A percentile compares a stretch with the other conserved stretches of the same genome.
These are phyloP conservation scores for Silurus lanzhouensis DNA, from an alignment of 2,797 vertebrate genomes.

Conservation along the genomic window DNA sequence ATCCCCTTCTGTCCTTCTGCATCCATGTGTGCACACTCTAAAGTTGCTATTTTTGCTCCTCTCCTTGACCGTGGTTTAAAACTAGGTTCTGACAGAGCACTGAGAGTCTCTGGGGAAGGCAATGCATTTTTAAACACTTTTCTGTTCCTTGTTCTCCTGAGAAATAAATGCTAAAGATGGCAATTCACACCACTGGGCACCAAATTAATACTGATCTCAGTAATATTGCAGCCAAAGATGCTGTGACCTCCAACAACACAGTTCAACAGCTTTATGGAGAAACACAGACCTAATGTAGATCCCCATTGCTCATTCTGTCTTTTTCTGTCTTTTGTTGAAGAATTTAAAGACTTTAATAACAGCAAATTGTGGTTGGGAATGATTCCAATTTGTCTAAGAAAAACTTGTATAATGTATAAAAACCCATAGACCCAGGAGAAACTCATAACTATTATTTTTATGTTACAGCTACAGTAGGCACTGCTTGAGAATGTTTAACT, in stretches of 20 bases:
- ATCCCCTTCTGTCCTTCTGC: background rate
- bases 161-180: constrained; percentile 40
- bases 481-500: background rate
- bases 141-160: constrained; percentile 32
- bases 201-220: constrained; percentile 37
- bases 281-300: constrained; percentile 18
- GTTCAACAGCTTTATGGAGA: constrained; percentile 37
- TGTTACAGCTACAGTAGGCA: background rate
- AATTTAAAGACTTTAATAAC: constrained; percentile 20
- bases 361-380: constrained; percentile 1
- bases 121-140: constrained; percentile 49
- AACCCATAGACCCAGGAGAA: background rate
- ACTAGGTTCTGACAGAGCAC: constrained; percentile 19
- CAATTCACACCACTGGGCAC: constrained; percentile 41
- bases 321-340: constrained; percentile 20
- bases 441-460: background rate
- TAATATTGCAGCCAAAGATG: constrained; percentile 29
- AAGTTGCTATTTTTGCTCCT: constrained; percentile 11
- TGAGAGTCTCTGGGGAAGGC: constrained; percentile 15
- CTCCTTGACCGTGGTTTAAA: constrained; percentile 22
- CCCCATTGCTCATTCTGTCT: constrained; percentile 30
- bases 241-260: constrained; percentile 36
- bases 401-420: background rate
- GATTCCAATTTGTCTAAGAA: background rate
- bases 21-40: background rate